phyloP scores from a whole-genome alignment of 2,113 vertebrate genomes.

The Columbina picui region DNA sequence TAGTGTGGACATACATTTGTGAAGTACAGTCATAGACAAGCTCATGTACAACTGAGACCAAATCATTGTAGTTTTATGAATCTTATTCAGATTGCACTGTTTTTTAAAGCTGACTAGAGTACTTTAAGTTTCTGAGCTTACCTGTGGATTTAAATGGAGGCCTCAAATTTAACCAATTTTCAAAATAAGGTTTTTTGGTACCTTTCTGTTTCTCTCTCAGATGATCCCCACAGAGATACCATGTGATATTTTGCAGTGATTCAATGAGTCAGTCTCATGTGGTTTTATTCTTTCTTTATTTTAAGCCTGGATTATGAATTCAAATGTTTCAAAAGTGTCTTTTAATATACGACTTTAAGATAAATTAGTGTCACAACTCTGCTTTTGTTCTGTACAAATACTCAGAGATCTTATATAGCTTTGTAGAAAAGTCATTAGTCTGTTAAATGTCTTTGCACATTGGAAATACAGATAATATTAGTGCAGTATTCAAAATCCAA shows the following conservation, averaged over 20 bases:
- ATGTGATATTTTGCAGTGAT: background rate
- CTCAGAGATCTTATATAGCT: background rate
- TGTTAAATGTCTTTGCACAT: background rate
- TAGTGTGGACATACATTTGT: background rate
- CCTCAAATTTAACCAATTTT: background rate
- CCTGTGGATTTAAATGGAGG: background rate
- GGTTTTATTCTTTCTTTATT: background rate
- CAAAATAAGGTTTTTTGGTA: background rate
- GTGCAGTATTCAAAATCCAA: background rate
- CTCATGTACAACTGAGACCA: background rate
- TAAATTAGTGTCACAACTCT: background rate
- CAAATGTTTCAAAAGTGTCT: background rate
- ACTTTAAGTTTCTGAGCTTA: background rate
- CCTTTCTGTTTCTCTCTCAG: background rate
- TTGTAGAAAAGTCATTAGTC: background rate
- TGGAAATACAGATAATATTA: background rate
- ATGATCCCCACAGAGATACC: background rate
- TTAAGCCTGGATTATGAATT: background rate
- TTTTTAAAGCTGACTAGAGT: background rate
- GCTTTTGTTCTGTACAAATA: background rate
- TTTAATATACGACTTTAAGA: background rate
- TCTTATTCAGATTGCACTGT: background rate
- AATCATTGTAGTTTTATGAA: background rate
- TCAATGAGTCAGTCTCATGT: background rate
- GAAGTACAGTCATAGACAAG: background rate